Evolutionary conservation across 2,113 vertebrate genomes (phyloP), one percentile per base, ranked within the genome.

Genomic region (Xenus cinereus): DNA sequence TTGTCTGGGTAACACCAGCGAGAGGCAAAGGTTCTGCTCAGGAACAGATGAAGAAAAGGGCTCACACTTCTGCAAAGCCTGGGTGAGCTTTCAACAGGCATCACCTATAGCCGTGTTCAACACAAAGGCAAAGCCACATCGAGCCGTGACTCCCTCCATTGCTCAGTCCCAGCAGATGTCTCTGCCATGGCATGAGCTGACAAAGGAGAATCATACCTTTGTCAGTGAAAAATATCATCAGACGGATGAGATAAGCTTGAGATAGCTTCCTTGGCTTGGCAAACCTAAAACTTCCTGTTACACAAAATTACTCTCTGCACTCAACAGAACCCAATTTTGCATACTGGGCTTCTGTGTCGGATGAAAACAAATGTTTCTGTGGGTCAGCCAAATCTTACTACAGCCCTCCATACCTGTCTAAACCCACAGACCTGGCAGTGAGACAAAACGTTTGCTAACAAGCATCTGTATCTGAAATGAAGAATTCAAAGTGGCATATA

Each of bases 201-300:
- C n/a, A 87, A 64, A 67, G 56, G 41, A 68, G 64, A 72, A 73
- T 73, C 56, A 48, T 2, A 5, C 22, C 39, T 67, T 67, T 73
- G 46, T 22, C 81, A 62, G 66, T 66, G 53, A 89, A 81, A 87
- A 63, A 62, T 82, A 64, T 8, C 17, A 91, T 91, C 71, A 80
- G 78, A 85, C 30, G 89, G 68, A 78, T 79, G 75, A 95, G 76
- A 94, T 79, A 93, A 97, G 69, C n/a, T 51, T 73, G 67, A 89
- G 69, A 89, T 17, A 82, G n/a, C 45, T 84, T 79, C 66, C 71
- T 87, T 79, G 91, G 77, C 80, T 96, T 89, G 77, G 87, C 73
- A 78, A 76, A 72, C 53, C 26, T 27, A 46, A 75, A 87, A 62
- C 89, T 69, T 96, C 74, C 90, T 90, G 66, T 92, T 84, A 64